Percentiles rank a stretch among this genome's conserved stretches.
Conservation (phyloP, 2,113 vertebrate genomes). For the Petromus typicus region DNA sequence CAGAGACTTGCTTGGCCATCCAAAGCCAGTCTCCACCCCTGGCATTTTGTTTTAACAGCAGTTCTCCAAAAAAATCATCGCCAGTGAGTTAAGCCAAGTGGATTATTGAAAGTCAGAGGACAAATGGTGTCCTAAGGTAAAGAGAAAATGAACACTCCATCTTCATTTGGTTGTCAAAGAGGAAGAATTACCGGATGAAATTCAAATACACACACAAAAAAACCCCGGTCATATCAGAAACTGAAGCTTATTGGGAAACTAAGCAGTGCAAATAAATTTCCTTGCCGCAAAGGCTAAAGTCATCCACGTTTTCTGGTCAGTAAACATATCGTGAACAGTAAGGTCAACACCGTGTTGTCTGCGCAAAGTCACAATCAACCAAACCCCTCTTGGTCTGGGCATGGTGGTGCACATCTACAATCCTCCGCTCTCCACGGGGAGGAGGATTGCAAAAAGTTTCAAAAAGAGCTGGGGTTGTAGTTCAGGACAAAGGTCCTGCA, state of each 20-base stretch:
- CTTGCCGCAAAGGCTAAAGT: too few species aligned
- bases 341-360: too few species aligned
- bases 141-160: conserved; percentile 60
- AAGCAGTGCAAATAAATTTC: too few species aligned
- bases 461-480: background rate
- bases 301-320: too few species aligned
- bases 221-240: background rate
- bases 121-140: conserved; percentile 64
- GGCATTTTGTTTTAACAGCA: conserved; percentile 90
- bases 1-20: conserved; percentile 81
- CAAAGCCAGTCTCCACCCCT: conserved; percentile 87
- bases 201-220: conserved; percentile 48
- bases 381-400: background rate
- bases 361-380: background rate
- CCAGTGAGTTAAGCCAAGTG: conserved; percentile 75
- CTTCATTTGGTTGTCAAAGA: conserved; percentile 39
- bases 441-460: background rate
- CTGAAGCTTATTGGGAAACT: background rate
- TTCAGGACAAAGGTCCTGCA: background rate
- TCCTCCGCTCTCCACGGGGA: background rate
- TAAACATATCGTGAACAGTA: too few species aligned
- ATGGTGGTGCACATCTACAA: background rate
- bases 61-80: conserved; percentile 75
- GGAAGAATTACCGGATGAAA: background rate
- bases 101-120: conserved; percentile 74